Conservation (phyloP, 2,797 vertebrate species). For the Petrocephalus sullivani region DNA sequence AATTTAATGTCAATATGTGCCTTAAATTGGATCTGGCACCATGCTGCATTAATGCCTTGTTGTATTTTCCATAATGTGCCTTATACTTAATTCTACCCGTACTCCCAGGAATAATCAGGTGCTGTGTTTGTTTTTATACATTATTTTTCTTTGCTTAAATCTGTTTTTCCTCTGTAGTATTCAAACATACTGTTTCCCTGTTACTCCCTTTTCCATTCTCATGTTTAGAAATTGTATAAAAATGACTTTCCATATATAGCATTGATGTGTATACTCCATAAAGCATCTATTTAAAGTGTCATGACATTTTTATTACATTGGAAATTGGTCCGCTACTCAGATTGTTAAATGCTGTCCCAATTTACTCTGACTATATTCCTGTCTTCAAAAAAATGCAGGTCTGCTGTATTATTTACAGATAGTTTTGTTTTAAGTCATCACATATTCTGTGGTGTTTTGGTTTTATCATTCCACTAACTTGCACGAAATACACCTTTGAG, state of each 20-base stretch:
- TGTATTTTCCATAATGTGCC: slow-evolving; percentile 14
- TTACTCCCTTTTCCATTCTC: not conserved
- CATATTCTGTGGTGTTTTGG: not conserved
- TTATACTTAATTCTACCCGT: slow-evolving; percentile 5
- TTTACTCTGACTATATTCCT: not conserved
- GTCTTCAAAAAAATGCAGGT: not conserved
- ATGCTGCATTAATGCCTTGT: not conserved
- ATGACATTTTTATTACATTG: not conserved
- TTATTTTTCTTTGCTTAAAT: not conserved
- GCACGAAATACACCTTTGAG: not conserved
- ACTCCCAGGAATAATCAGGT: not conserved
- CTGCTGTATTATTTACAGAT: not conserved
- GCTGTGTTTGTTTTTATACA: slow-evolving; percentile 13
- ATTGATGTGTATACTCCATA: not conserved
- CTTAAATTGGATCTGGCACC: not conserved
- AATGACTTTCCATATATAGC: not conserved
- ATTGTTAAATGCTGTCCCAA: not conserved
- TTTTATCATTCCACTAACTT: not conserved
- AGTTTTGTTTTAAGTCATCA: not conserved
- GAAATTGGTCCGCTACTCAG: not conserved
- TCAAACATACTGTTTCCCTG: not conserved
- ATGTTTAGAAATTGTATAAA: not conserved
- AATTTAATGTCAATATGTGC: not conserved
- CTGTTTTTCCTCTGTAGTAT: not conserved
- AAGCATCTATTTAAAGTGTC: not conserved